Evolutionary conservation across 2,888 invertebrate genomes (phyloP).

Genomic region (Lagria hirta): DNA sequence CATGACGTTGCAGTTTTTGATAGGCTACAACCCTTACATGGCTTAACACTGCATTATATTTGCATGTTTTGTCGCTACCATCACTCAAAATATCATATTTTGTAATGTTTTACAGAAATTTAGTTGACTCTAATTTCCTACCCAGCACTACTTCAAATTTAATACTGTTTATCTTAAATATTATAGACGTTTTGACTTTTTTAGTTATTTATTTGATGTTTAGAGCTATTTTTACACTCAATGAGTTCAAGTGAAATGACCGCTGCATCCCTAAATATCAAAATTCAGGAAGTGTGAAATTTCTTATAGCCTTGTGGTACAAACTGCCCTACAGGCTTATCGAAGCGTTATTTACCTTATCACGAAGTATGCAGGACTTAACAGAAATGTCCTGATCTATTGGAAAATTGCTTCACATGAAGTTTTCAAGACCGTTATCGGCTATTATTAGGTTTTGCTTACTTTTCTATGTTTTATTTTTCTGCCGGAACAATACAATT

Average conservation of each 20-base stretch:
- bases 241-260: slow-evolving; percentile 32
- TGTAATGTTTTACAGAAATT: no score
- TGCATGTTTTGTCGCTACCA: slow-evolving; percentile 14
- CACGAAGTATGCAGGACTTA: slow-evolving; percentile 52
- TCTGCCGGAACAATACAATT: slow-evolving; percentile 10
- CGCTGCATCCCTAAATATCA: slow-evolving; percentile 52
- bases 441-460: slow-evolving; percentile 17
- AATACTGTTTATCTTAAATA: neutral
- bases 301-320: slow-evolving; percentile 36
- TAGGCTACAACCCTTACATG: slow-evolving; percentile 13
- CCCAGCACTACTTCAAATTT: no score
- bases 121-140: no score
- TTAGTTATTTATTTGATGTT: slow-evolving; percentile 25
- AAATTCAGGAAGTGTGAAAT: slow-evolving; percentile 54
- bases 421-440: slow-evolving; percentile 23
- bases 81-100: no score
- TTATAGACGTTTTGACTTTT: slow-evolving; percentile 5
- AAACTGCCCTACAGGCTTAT: slow-evolving; percentile 34
- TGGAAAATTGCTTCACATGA: slow-evolving; percentile 46
- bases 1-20: slow-evolving; percentile 40
- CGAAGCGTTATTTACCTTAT: slow-evolving; percentile 46
- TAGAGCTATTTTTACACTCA: slow-evolving; percentile 49
- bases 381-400: slow-evolving; percentile 45
- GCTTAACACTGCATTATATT: slow-evolving; percentile 19
- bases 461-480: slow-evolving; percentile 10